Base-by-base conservation (phyloP, 2,113 vertebrate species). In the Corythaeola cristata region DNA sequence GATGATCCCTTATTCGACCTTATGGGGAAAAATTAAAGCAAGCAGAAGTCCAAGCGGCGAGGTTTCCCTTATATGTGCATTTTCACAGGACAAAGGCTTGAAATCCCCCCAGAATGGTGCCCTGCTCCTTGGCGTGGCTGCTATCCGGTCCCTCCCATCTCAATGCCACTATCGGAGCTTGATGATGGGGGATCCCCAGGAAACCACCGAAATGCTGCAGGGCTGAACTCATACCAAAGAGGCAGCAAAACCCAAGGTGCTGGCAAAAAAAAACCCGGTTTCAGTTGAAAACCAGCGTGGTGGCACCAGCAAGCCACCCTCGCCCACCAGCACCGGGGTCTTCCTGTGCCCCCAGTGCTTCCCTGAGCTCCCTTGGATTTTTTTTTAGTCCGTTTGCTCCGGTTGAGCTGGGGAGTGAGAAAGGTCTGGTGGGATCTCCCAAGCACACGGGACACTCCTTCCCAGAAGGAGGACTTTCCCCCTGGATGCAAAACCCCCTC, bases 221-320 rank as follows among this genome's bases (percentile, higher is more conserved):
- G 39, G 53, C 17, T 77, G 33, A 69, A 63, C 23, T n/a, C 0
- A 0, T 18, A 71, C 64, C 15, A 26, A 19, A 0, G 6, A 5
- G 6, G 55, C 33, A 75, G 19, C 28, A 71, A 88, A 85, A 32
- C 24, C 45, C 52, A 63, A 53, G 19, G 55, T 37, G 35, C 11
- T 2, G 2, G 44, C 24, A 59, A 58, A 93, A 78, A 78, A 14
- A 44, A 14, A 22, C 52, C 41, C 5, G 7, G 15, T 24, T 27
- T 62, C 27, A 45, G 55, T 20, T 74, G 19, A 69, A 85, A 87
- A 53, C 33, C 35, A 19, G 39, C 0, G 0, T 17, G 45, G 74
- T 66, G 52, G 58, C 30, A 64, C 37, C 77, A 64, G 10, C 10
- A 23, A 60, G 44, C 20, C 72, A 20, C 20, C 20, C 49, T 39